phyloP scores from a whole-genome alignment of 2,113 vertebrate species.

The Poicephalus gulielmi region DNA sequence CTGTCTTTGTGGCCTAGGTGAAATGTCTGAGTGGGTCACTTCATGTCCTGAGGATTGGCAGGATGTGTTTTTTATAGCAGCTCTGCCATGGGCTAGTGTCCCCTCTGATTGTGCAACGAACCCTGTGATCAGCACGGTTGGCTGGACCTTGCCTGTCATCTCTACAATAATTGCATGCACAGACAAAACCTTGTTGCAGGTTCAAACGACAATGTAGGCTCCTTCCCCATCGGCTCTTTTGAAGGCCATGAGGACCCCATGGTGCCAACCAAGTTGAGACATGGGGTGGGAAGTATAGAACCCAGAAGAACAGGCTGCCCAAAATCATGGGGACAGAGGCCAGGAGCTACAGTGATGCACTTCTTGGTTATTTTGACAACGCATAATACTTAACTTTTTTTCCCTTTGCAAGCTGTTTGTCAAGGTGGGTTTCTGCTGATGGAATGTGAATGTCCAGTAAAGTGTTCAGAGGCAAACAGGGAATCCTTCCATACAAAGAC shows the following conservation, averaged over 20 bases:
- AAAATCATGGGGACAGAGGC: fast-evolving
- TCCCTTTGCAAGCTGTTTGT: background rate
- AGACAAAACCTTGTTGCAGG: fast-evolving
- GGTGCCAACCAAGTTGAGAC: background rate
- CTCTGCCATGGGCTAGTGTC: background rate
- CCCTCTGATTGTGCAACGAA: background rate
- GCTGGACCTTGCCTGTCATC: background rate
- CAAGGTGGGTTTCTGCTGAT: background rate
- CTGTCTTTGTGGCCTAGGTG: background rate
- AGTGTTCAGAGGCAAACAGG: background rate
- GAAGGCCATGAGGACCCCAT: background rate
- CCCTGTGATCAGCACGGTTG: fast-evolving
- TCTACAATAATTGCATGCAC: background rate
- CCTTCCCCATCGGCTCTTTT: background rate
- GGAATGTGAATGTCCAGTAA: background rate
- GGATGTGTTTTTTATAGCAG: background rate
- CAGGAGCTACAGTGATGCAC: background rate
- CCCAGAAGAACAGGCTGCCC: background rate
- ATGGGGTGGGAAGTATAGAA: background rate
- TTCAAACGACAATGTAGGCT: background rate
- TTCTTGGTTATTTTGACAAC: background rate
- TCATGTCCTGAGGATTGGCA: background rate
- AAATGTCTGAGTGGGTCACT: background rate
- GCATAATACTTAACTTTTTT: background rate
- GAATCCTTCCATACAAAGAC: background rate